Percentiles rank a stretch among this genome's conserved stretches.
Conservation (phyloP, 2,888 invertebrate species). For the Ganaspis brasiliensis region DNA sequence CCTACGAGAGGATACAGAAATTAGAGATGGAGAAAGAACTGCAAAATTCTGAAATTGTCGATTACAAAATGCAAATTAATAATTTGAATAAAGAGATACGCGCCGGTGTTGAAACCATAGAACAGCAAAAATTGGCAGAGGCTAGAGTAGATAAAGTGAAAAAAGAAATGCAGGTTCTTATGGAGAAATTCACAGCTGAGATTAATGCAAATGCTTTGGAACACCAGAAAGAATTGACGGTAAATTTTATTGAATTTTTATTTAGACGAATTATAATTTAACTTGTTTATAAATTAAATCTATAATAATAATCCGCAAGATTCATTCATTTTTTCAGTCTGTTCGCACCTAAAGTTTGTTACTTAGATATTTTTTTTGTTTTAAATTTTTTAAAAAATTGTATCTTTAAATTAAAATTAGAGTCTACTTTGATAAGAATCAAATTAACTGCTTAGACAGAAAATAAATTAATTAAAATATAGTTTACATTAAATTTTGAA, state of each 20-base stretch:
- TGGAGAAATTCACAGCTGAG: slow-evolving; percentile 72
- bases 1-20: slow-evolving; percentile 73
- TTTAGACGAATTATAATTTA: background rate
- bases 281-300: too few species aligned
- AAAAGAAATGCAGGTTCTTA: slow-evolving; percentile 74
- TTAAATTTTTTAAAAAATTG: too few species aligned
- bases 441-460: too few species aligned
- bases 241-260: slow-evolving; percentile 47
- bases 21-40: slow-evolving; percentile 84
- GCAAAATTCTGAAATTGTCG: slow-evolving; percentile 79
- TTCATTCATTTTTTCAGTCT: too few species aligned
- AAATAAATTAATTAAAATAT: too few species aligned
- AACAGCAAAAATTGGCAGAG: slow-evolving; percentile 74
- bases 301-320: too few species aligned
- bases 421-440: too few species aligned
- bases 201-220: slow-evolving; percentile 66
- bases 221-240: slow-evolving; percentile 71
- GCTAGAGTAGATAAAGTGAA: slow-evolving; percentile 74
- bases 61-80: slow-evolving; percentile 72
- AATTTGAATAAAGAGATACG: slow-evolving; percentile 73
- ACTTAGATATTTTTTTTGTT: too few species aligned
- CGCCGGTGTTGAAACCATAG: slow-evolving; percentile 66
- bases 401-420: too few species aligned
- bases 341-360: too few species aligned
- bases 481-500: too few species aligned